Evolutionary conservation across 2,888 invertebrate species (phyloP).

Genomic region (Lapara coniferarum): DNA sequence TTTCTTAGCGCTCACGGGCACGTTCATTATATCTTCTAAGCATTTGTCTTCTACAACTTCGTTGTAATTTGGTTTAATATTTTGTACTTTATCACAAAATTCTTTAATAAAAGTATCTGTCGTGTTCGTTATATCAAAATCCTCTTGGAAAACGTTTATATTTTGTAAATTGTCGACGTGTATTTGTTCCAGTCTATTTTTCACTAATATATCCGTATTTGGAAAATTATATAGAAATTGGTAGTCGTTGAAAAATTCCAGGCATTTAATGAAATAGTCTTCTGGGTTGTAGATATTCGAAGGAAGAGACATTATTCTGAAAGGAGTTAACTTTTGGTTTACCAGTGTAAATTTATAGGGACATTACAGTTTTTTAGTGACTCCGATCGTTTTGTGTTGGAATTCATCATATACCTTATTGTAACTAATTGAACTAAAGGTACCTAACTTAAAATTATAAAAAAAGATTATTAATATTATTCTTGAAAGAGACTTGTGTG

Average conservation of each 20-base stretch:
- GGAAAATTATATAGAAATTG: conserved; percentile 86
- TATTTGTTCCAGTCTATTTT: conserved; percentile 81
- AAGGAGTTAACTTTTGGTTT: conserved; percentile 8
- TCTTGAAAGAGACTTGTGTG: too few species aligned
- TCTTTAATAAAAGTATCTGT: conserved; percentile 46
- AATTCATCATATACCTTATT: too few species aligned
- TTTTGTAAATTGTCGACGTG: conserved; percentile 59
- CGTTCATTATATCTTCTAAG: conserved; percentile 47
- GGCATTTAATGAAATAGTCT: conserved; percentile 82
- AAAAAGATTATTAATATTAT: too few species aligned
- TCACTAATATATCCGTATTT: conserved; percentile 86
- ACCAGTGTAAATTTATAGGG: not conserved
- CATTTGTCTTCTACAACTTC: conserved; percentile 41
- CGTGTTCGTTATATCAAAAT: conserved; percentile 38
- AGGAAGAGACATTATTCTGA: conserved; percentile 25
- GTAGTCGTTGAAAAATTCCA: conserved; percentile 83
- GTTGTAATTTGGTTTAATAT: conserved; percentile 45
- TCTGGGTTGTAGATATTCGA: conserved; percentile 45
- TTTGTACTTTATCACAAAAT: conserved; percentile 54
- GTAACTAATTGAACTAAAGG: too few species aligned
- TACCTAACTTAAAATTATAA: too few species aligned
- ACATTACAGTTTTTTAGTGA: too few species aligned
- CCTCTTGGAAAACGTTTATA: conserved; percentile 45
- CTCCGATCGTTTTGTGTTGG: too few species aligned
- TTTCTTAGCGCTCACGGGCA: conserved; percentile 85